Percentiles rank a stretch among this genome's conserved stretches.
Conservation (phyloP, 2,888 invertebrate genomes). For the Ophion ventricosus region DNA sequence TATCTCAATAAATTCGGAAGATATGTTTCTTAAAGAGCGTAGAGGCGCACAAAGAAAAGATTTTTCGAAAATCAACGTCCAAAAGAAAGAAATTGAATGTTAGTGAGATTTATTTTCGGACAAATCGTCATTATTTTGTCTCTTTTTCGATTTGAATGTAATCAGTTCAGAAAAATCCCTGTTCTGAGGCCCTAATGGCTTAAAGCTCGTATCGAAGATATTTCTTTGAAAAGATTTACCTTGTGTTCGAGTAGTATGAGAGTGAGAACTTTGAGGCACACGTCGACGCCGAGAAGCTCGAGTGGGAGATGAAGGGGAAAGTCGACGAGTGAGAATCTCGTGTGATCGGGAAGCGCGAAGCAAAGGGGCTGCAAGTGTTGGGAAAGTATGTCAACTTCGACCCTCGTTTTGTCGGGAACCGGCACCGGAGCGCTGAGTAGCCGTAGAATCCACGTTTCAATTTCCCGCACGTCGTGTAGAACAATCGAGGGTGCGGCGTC, state of each 20-base stretch:
- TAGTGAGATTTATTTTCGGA: too few species aligned
- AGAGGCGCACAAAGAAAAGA: too few species aligned
- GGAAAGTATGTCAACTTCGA: conserved; percentile 92
- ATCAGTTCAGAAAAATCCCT: too few species aligned
- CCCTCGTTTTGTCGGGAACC: conserved; percentile 95
- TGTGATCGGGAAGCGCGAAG: conserved; percentile 98
- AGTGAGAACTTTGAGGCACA: conserved; percentile 97
- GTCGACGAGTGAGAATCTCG: conserved; percentile 97
- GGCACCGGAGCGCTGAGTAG: conserved; percentile 98
- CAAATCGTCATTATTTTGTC: too few species aligned
- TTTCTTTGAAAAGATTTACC: conserved; percentile 83
- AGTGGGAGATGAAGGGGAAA: conserved; percentile 99
- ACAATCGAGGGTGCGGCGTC: conserved; percentile 94
- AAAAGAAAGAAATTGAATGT: too few species aligned
- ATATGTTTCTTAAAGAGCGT: too few species aligned
- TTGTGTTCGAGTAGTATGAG: conserved; percentile 98
- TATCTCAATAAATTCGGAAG: too few species aligned
- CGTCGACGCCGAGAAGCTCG: conserved; percentile 98
- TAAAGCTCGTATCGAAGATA: too few species aligned
- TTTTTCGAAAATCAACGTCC: too few species aligned
- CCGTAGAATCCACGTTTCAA: conserved; percentile 99
- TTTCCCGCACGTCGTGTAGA: conserved; percentile 97
- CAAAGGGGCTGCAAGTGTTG: conserved; percentile 93
- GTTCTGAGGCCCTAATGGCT: too few species aligned
- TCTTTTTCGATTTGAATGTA: too few species aligned